Conservation (phyloP, 2,113 vertebrate species). For the Pteropus alecto region DNA sequence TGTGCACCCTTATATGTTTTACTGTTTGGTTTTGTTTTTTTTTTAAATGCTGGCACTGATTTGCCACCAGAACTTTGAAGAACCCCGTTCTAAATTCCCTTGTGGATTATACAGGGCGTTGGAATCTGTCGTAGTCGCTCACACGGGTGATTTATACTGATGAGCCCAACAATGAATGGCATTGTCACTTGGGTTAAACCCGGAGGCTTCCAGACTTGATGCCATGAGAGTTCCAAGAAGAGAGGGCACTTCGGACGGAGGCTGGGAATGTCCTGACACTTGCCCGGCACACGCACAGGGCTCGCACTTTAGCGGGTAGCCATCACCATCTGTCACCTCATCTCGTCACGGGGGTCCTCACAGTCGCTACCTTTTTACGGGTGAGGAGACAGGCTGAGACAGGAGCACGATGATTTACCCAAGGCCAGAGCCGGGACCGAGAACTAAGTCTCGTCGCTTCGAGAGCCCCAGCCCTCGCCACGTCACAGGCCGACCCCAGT, state of each 20-base stretch:
- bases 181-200: neutral
- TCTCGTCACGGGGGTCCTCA: neutral
- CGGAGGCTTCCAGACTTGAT: neutral
- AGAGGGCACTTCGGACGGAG: neutral
- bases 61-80: neutral
- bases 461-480: neutral
- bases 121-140: no score
- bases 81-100: neutral
- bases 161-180: neutral
- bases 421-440: neutral
- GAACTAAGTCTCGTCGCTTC: neutral
- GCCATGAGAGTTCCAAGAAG: neutral
- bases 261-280: neutral
- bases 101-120: neutral
- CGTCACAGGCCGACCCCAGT: neutral
- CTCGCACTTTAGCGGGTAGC: neutral
- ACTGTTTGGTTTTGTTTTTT: neutral
- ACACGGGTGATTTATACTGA: neutral
- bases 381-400: neutral
- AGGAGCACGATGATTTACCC: neutral
- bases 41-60: neutral
- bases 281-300: neutral
- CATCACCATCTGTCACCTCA: fast-evolving
- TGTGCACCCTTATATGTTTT: neutral
- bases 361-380: neutral